Percentiles rank a stretch among this genome's conserved stretches.
Conservation (phyloP, 2,888 invertebrate species). For the Myopa tessellatipennis region DNA sequence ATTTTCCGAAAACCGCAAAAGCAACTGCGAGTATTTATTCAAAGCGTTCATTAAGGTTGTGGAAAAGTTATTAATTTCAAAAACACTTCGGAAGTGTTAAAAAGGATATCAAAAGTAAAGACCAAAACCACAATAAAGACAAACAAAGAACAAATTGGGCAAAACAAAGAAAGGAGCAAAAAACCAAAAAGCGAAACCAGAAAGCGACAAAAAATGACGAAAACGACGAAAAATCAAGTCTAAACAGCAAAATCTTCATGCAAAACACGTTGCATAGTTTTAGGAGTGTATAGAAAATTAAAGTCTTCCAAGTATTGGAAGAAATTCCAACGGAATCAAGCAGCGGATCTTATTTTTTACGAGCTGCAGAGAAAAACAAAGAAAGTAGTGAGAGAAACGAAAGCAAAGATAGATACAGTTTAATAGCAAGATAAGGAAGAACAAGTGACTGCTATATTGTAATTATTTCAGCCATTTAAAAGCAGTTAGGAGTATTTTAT, state of each 20-base stretch:
- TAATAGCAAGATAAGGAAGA: no score
- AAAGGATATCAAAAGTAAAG: neutral
- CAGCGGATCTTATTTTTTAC: neutral
- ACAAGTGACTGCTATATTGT: neutral
- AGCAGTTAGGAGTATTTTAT: neutral
- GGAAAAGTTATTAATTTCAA: constrained; percentile 19
- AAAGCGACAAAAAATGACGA: no score
- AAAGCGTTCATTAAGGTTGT: neutral
- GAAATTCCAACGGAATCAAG: neutral
- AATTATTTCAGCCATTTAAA: neutral
- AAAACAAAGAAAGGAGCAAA: no score
- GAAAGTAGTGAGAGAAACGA: neutral
- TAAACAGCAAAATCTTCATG: neutral
- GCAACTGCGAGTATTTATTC: neutral
- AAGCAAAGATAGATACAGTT: no score
- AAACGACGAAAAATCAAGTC: no score
- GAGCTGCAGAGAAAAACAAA: neutral
- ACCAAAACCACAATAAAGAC: neutral
- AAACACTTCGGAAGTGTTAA: neutral
- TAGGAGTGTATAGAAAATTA: no score
- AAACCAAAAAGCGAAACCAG: no score
- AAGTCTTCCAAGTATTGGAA: neutral
- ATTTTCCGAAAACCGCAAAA: constrained; percentile 12
- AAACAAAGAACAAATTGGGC: neutral
- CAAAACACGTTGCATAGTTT: neutral